A percentile compares a stretch with the other conserved stretches of the same genome.
phyloP scores from a whole-genome alignment of 2,797 vertebrate genomes.

The Eleutherodactylus coqui region DNA sequence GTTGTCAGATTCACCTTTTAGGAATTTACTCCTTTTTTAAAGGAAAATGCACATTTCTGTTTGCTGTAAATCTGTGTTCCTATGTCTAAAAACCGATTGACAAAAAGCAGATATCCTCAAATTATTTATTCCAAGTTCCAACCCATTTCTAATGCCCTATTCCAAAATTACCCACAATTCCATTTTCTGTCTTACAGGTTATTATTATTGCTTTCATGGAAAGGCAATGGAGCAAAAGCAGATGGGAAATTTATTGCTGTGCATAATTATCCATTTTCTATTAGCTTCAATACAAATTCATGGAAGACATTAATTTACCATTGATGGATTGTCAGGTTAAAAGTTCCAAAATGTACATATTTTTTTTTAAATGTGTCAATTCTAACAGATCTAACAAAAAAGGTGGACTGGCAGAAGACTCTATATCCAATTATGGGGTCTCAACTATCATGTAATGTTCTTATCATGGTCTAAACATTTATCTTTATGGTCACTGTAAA shows the following conservation, averaged over 20 bases:
- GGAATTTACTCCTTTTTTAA: neutral
- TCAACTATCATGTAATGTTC: too few relatives aligned
- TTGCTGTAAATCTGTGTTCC: neutral
- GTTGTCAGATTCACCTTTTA: neutral
- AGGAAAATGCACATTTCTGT: neutral
- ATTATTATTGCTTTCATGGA: neutral
- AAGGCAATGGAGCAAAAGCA: neutral
- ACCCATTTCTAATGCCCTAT: neutral
- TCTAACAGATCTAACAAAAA: too few relatives aligned
- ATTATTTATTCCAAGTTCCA: neutral
- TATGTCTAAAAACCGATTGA: neutral
- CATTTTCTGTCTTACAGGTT: neutral
- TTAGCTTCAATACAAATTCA: neutral
- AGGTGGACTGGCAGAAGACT: too few relatives aligned
- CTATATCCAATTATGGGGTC: too few relatives aligned
- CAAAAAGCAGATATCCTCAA: neutral
- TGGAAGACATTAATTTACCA: too few relatives aligned
- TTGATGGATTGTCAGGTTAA: neutral
- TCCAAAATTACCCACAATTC: neutral
- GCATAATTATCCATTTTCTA: neutral
- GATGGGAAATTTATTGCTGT: neutral
- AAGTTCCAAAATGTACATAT: too few relatives aligned
- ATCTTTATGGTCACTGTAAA: too few relatives aligned
- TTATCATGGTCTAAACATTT: too few relatives aligned
- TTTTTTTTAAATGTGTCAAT: too few relatives aligned